phyloP scores from a whole-genome alignment of 2,797 vertebrate genomes.

The Coendou prehensilis region DNA sequence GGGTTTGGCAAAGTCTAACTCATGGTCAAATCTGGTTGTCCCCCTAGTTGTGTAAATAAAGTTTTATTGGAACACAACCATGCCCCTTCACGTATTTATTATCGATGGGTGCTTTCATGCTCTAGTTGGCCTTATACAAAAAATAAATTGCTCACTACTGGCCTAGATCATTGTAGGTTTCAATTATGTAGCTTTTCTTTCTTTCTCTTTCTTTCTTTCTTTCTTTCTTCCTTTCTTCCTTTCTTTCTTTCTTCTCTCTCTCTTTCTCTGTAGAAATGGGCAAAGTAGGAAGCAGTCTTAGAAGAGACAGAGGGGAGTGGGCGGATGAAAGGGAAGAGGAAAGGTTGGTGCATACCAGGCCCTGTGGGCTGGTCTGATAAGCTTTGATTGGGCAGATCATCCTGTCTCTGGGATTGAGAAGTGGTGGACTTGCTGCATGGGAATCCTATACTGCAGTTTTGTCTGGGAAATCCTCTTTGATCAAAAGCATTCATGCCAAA shows the following conservation, averaged over 20 bases:
- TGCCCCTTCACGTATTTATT: neutral
- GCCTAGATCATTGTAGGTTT: neutral
- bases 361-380: neutral
- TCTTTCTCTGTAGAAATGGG: neutral
- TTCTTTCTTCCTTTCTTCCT: neutral
- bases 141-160: neutral
- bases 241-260: neutral
- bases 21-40: neutral
- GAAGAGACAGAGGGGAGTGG: fast-evolving
- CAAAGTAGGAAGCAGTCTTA: neutral
- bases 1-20: neutral
- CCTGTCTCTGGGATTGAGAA: neutral
- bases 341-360: fast-evolving
- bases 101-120: neutral
- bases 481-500: neutral
- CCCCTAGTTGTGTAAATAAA: constrained; percentile 21
- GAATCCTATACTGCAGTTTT: neutral
- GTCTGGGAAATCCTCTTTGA: neutral
- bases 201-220: neutral
- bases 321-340: neutral
- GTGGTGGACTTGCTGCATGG: neutral
- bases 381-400: neutral
- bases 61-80: neutral
- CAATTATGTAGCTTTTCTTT: neutral
- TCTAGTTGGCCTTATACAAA: neutral